phyloP scores from a whole-genome alignment of 2,888 invertebrate species.

The Gisinianus flammeolus region DNA sequence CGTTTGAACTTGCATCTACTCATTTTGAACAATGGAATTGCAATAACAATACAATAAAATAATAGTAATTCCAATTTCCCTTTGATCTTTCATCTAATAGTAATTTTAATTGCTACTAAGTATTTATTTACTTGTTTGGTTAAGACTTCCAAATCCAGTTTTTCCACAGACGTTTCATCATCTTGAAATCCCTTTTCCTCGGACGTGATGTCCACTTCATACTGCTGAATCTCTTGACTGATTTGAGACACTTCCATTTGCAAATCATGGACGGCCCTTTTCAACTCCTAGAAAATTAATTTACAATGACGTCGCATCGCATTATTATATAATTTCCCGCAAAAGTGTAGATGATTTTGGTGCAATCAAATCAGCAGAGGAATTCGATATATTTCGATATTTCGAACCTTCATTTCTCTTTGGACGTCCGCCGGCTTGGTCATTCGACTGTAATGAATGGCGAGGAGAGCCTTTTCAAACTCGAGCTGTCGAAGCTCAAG shows the following conservation, averaged over 20 bases:
- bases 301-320: too few relatives aligned
- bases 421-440: slow-evolving; percentile 53
- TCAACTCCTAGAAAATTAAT: slow-evolving; percentile 46
- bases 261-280: slow-evolving; percentile 49
- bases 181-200: slow-evolving; percentile 49
- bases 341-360: too few relatives aligned
- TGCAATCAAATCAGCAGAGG: too few relatives aligned
- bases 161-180: slow-evolving; percentile 50
- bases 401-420: slow-evolving; percentile 53
- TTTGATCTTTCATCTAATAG: too few relatives aligned
- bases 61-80: background rate
- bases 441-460: slow-evolving; percentile 52
- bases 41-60: background rate
- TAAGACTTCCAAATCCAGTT: slow-evolving; percentile 52
- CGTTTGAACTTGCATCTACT: slow-evolving; percentile 51
- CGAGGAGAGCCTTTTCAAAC: slow-evolving; percentile 53
- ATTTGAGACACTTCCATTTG: slow-evolving; percentile 51
- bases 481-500: slow-evolving; percentile 55
- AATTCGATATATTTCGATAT: background rate
- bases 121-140: slow-evolving; percentile 49
- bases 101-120: too few relatives aligned
- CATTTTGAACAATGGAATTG: background rate
- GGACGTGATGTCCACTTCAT: slow-evolving; percentile 46
- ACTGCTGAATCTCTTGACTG: slow-evolving; percentile 53
- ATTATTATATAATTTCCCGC: too few relatives aligned